Evolutionary conservation across 2,797 vertebrate species (phyloP).

Genomic region (Myotis daubentonii): DNA sequence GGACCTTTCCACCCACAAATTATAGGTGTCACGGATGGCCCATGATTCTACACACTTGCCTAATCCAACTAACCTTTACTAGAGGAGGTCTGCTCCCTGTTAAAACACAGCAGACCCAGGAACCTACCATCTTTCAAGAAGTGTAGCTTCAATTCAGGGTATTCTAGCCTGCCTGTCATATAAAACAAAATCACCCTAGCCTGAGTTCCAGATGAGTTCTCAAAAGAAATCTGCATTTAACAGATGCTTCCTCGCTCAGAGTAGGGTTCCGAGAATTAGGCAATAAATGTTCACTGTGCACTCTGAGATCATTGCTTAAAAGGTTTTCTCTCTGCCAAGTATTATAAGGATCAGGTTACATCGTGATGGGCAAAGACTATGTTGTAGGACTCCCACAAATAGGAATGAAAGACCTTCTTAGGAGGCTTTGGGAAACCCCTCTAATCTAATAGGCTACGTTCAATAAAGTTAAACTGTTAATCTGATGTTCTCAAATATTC

Average conservation of each 20-base stretch:
- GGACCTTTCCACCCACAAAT: neutral
- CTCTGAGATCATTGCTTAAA: conserved; percentile 81
- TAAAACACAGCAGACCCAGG: neutral
- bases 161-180: neutral
- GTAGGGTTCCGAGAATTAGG: conserved; percentile 80
- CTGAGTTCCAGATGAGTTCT: conserved; percentile 63
- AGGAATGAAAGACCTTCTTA: conserved; percentile 62
- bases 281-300: conserved; percentile 78
- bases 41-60: neutral
- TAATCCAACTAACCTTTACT: neutral
- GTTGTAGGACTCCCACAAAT: conserved; percentile 52
- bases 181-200: neutral
- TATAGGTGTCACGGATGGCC: neutral
- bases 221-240: conserved; percentile 72
- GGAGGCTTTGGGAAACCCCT: conserved; percentile 56
- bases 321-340: conserved; percentile 79
- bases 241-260: conserved; percentile 72
- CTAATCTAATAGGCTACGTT: conserved; percentile 21
- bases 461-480: conserved; percentile 29
- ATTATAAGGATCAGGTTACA: conserved; percentile 76
- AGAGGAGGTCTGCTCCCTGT: neutral
- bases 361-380: conserved; percentile 57
- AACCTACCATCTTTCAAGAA: neutral
- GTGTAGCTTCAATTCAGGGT: neutral
- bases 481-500: neutral